Evolutionary conservation across 2,888 invertebrate species (phyloP).

Genomic region (Palloptera scutellata): DNA sequence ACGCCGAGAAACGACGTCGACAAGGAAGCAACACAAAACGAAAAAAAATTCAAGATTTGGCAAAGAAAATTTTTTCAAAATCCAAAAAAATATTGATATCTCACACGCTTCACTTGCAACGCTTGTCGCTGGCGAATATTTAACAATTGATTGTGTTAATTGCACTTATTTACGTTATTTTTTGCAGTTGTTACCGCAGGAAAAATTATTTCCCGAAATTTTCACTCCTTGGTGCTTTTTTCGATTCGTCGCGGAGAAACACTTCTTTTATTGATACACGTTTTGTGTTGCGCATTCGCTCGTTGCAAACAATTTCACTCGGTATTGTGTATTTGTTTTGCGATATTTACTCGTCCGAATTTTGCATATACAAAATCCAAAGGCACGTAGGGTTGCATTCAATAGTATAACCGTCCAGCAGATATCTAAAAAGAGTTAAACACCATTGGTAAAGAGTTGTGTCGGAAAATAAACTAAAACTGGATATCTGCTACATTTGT

Average conservation of each 20-base stretch:
- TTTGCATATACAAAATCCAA: not conserved
- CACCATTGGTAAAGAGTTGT: too few relatives aligned
- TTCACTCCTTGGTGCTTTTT: conserved; percentile 33
- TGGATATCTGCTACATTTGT: too few relatives aligned
- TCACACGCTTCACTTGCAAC: not conserved
- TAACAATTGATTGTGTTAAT: conserved; percentile 22
- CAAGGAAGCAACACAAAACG: conserved; percentile 28
- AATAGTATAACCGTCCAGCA: too few relatives aligned
- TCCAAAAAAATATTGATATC: conserved; percentile 17
- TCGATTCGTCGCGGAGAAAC: conserved; percentile 32
- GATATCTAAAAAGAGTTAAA: too few relatives aligned
- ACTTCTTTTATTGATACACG: conserved; percentile 9
- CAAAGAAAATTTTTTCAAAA: conserved; percentile 30
- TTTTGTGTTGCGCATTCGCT: conserved; percentile 25
- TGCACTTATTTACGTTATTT: conserved; percentile 28
- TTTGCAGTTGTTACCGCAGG: conserved; percentile 28
- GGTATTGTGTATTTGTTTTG: not conserved
- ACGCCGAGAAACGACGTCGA: conserved; percentile 19
- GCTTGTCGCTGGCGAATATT: not conserved
- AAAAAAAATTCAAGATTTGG: conserved; percentile 17
- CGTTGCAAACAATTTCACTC: not conserved
- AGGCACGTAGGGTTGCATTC: not conserved
- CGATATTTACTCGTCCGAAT: not conserved
- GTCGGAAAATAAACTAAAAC: too few relatives aligned
- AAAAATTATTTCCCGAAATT: conserved; percentile 33